Base-by-base conservation (phyloP, 2,888 invertebrate genomes). In the Apeira syringaria region DNA sequence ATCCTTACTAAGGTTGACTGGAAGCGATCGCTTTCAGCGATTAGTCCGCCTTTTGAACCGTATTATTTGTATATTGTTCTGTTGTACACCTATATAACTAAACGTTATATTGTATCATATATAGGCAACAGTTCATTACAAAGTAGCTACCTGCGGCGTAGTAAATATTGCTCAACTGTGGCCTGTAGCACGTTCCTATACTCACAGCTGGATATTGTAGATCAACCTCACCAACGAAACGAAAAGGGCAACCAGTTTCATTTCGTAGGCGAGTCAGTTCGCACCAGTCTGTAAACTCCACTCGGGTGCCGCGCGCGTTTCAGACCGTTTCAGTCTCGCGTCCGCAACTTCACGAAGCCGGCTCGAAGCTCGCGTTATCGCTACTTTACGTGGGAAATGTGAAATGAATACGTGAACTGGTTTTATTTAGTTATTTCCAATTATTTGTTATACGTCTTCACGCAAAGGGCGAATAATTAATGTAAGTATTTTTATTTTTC, bases 311-410 rank as follows among this genome's bases (percentile, higher is more conserved):
- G 26, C 42, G 43, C 48, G 37, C 35, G 43, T 31, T 48, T 53
- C 56, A 53, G 46, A 38, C 26, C 39, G 20, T 44, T 47, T 46
- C 50, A 47, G 35, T 22, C 39, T 30, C 38, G 38, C 28, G 18
- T 8, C 43, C 34, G 24, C 18, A 49, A 53, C 49, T 53, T 51
- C 35, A 48, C 37, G 28, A 18, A 46, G 30, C 29, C 20, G 18
- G 32, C 33, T 12, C 17, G 35, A 46, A 30, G 20, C 39, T 39
- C 27, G 29, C 20, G 15, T 29, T 11, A 7, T 7, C 18, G 3
- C 5, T 31, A 38, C 38, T 42, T 47, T 37, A 22, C 5, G 33
- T 34, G 38, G 18, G 35, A 31, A 31, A 47, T 47, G 47, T 47
- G 47, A 47, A 24, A 27, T 25, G 10, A 5, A 6, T 30, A 15